Base-by-base conservation (phyloP, 1,140 invertebrate genomes). In the Lucilia sericata region DNA sequence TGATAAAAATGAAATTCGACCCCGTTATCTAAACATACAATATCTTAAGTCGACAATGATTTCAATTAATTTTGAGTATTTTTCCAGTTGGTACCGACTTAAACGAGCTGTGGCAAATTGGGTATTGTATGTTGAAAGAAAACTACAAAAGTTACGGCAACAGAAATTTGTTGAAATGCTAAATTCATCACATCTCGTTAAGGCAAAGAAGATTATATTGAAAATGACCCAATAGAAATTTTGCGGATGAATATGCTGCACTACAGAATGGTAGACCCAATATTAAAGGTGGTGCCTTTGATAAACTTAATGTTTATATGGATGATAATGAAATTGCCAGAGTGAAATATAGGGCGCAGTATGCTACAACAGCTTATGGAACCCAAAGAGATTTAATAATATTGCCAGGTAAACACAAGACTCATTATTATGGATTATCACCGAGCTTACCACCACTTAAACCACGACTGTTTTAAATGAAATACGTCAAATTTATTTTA, bases 341-440 rank as follows among this genome's bases (percentile, higher is more conserved):
- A 36, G 17, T 47, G 3, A 3, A 74, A 74, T 21, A 47, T 74
- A 83, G 82, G 34, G 70, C 70, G 8, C 14, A 65, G 34, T 74
- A 75, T 75, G 34, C 74, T 3, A 17, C 34, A 36, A 14, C 9
- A 19, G 30, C 9, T 65, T 21, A 2, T 21, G 10, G 55, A n/a
- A 10, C 75, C 14, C 75, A 78, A 78, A 9, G 19, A 25, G 51
- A 82, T 60, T 25, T 60, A 13, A 82, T 83, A 25, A 42, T 83
- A n/a, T 21, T 70, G 36, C 74, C 83, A 21, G 34, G 25, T 30
- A 30, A 65, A 55, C 88, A 91, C 87, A 86, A 82, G 91, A 86
- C n/a, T 91, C 82, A 34, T 83, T 19, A 51, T 65, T 30, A 65
- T 36, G 34, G 47, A 78, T 51, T 76, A 84, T 55, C 76, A 84